These are phyloP conservation scores for Tinea semifulvella DNA, from an alignment of 2,888 invertebrate genomes.

Conservation along the genomic window DNA sequence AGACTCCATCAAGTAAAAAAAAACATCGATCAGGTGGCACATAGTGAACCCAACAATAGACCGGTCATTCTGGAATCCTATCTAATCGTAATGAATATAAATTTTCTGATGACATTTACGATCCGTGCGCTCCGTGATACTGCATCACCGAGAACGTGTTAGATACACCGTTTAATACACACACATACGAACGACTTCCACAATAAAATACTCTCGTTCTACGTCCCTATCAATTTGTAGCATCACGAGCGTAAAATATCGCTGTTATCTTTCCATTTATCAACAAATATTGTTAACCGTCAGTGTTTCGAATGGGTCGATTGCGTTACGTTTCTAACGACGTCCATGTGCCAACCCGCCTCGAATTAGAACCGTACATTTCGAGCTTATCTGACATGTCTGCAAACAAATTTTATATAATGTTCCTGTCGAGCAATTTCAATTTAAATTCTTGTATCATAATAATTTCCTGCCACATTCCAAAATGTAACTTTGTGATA, in stretches of 20 bases:
- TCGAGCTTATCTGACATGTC: slow-evolving; percentile 9
- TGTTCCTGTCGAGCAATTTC: neutral
- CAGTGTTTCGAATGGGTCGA: slow-evolving; percentile 22
- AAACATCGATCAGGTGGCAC: slow-evolving; percentile 57
- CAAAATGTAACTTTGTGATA: no score
- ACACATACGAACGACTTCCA: slow-evolving; percentile 36
- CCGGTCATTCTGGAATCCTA: slow-evolving; percentile 53
- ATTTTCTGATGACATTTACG: slow-evolving; percentile 66
- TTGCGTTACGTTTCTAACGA: slow-evolving; percentile 13
- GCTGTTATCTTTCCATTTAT: slow-evolving; percentile 42
- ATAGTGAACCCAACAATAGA: slow-evolving; percentile 42
- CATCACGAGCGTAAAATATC: slow-evolving; percentile 40
- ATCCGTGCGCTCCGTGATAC: slow-evolving; percentile 57
- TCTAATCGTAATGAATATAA: slow-evolving; percentile 67
- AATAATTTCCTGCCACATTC: no score
- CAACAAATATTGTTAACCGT: slow-evolving; percentile 31
- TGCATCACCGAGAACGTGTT: slow-evolving; percentile 48
- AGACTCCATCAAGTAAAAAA: slow-evolving; percentile 44
- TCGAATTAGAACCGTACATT: slow-evolving; percentile 11
- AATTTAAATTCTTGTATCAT: slow-evolving; percentile 3
- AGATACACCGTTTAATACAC: slow-evolving; percentile 47
- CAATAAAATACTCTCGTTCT: slow-evolving; percentile 36
- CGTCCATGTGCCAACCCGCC: slow-evolving; percentile 7
- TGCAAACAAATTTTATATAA: slow-evolving; percentile 9
- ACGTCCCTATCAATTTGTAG: slow-evolving; percentile 43